These are phyloP conservation scores for Petrolisthes manimaculis DNA, from an alignment of 2,888 invertebrate species.

Conservation along the genomic window DNA sequence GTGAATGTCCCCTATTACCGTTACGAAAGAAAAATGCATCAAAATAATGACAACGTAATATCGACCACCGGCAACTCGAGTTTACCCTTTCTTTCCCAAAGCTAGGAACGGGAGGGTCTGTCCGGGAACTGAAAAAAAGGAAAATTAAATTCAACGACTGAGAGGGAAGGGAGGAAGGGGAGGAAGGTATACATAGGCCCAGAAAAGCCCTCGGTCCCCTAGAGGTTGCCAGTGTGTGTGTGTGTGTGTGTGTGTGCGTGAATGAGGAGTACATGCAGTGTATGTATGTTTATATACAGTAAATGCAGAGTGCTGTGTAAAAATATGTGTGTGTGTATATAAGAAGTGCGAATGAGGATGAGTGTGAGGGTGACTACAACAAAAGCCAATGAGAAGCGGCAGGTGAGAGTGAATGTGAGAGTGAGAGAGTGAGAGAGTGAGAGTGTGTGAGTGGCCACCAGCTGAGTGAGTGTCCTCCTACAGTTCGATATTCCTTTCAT, in stretches of 20 bases:
- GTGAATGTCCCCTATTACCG: too few relatives aligned
- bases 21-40: too few relatives aligned
- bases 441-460: background rate
- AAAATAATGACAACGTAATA: too few relatives aligned
- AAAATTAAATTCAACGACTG: conserved; percentile 23
- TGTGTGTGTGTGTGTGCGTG: background rate
- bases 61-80: background rate
- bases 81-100: conserved; percentile 40
- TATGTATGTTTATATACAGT: too few relatives aligned
- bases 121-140: background rate
- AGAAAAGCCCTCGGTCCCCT: too few relatives aligned
- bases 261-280: background rate
- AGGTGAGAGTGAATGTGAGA: conserved; percentile 9
- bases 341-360: too few relatives aligned
- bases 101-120: conserved; percentile 32
- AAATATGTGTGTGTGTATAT: background rate
- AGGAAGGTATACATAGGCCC: background rate
- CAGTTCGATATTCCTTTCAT: conserved; percentile 39
- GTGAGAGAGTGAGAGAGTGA: background rate
- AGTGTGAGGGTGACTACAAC: background rate
- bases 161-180: conserved; percentile 12
- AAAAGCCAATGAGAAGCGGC: background rate
- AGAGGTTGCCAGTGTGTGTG: too few relatives aligned
- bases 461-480: background rate
- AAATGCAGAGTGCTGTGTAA: too few relatives aligned